Base-by-base conservation (phyloP, 2,797 vertebrate genomes). In the Oreonectes daqikongensis region DNA sequence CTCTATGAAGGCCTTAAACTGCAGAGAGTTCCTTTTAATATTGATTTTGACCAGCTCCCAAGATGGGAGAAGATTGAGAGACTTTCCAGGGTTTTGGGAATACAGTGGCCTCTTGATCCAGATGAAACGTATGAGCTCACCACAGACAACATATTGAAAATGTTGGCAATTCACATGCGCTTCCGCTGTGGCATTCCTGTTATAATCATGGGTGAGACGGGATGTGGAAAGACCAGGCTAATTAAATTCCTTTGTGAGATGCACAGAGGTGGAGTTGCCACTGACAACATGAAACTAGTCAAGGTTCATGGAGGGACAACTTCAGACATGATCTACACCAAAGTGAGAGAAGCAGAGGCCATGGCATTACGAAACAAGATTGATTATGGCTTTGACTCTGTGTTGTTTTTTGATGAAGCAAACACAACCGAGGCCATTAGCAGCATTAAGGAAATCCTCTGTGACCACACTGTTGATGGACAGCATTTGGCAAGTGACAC, bases 161-260 rank as follows among this genome's bases (percentile, higher is more conserved):
- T 99, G 70, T 79, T 99, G 10, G 97, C 97, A 52, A 96, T 99
- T 17, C 96, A 98, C 81, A 99, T 99, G 98, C 91, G 98, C 0
- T 97, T 99, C 88, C 93, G 97, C 1, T 99, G 98, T 74, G 93
- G 95, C 67, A 99, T 99, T 72, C 98, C 98, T 0, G 97, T 99
- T 4, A 93, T 99, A 48, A 92, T 99, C 86, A 99, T 99, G 98
- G 98, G 98, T 30, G 98, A 99, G 85, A 99, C 98, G 0, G 98
- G 98, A 26, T 99, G 97, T 48, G 98, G 97, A 22, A 99, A 99
- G 81, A 99, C 97, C 0, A 93, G 96, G 53, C 95, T 99, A 60
- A 93, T 99, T 38, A 95, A 92, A 70, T 99, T 95, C 69, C 90
- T 99, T 35, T 98, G 96, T 75, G 92, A 94, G 77, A 76, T 99